These are phyloP conservation scores for Holotrichia oblita DNA, from an alignment of 1,140 invertebrate species.

Conservation along the genomic window DNA sequence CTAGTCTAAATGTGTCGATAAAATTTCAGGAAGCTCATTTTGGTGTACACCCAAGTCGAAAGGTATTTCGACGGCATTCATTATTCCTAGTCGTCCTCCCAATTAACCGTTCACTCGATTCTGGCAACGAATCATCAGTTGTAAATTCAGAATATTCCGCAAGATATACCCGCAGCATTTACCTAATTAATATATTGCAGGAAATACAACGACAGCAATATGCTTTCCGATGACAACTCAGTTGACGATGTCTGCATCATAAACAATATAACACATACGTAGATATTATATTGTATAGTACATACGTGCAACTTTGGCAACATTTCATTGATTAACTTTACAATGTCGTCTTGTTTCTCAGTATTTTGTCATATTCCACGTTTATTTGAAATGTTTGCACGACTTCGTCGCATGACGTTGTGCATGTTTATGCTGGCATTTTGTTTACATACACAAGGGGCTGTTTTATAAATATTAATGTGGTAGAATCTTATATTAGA, in stretches of 20 bases:
- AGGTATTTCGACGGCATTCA: constrained; percentile 12
- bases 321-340: constrained; percentile 20
- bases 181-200: constrained; percentile 31
- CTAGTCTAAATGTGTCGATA: constrained; percentile 31
- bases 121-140: background rate
- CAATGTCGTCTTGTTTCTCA: background rate
- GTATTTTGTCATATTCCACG: background rate
- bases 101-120: no score
- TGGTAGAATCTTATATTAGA: background rate
- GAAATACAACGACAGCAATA: constrained; percentile 20
- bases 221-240: background rate
- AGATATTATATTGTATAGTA: background rate
- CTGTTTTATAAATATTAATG: constrained; percentile 19
- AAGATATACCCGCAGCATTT: constrained; percentile 1
- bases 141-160: constrained; percentile 1
- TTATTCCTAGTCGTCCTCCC: no score
- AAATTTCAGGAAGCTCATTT: constrained; percentile 27
- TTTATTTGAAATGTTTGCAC: constrained; percentile 1
- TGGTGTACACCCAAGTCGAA: background rate
- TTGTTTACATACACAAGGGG: constrained; percentile 5
- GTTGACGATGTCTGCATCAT: constrained; percentile 11
- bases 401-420: background rate
- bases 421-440: constrained; percentile 4
- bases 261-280: background rate
- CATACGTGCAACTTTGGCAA: background rate